Evolutionary conservation across 2,113 vertebrate genomes (phyloP), one percentile per base, ranked within the genome.

Genomic region (Synchiropus splendidus): DNA sequence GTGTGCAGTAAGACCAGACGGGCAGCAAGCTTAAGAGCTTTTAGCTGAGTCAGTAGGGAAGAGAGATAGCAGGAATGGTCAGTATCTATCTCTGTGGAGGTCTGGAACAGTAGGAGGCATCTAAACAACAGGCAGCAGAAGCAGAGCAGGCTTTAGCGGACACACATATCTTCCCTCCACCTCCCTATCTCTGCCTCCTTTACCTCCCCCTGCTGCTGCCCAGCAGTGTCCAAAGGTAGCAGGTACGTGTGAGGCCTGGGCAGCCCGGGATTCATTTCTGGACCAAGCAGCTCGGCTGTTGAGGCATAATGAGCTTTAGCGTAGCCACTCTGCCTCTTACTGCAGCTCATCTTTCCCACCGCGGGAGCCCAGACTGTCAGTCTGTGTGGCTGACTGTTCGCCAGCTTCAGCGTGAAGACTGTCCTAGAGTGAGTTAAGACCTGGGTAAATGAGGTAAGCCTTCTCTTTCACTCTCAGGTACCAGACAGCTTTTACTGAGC

Each of bases 231-330:
- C 54, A n/a, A 43, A 64, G 55, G 65, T 70, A 61, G 64, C 51
- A 47, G 63, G 51, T 61, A 52, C 32, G 58, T 18, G 48, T 17
- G 32, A 58, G 51, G 8, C 61, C 52, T 47, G 60, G 59, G 31
- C 58, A 36, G 62, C 57, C 70, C 45, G 9, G 57, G 67, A 62
- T 71, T 77, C 62, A 73, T 70, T 75, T 79, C 68, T 57, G 44
- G 40, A 66, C 53, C 61, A 34, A n/a, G 66, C 66, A 46, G 71
- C 67, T 67, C 57, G 46, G 54, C 64, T 59, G 64, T 42, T 15
- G 48, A 72, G 46, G 65, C 66, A 69, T 76, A 78, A 77, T 77
- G 71, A 78, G 77, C 70, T 80, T 67, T 64, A 72, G 70, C 42
- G 48, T 58, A 61, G 70, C 65, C 67, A 58, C 58, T 74, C 64